These are phyloP conservation scores for Gulo gulo DNA, from an alignment of 2,113 vertebrate species.

Conservation along the genomic window DNA sequence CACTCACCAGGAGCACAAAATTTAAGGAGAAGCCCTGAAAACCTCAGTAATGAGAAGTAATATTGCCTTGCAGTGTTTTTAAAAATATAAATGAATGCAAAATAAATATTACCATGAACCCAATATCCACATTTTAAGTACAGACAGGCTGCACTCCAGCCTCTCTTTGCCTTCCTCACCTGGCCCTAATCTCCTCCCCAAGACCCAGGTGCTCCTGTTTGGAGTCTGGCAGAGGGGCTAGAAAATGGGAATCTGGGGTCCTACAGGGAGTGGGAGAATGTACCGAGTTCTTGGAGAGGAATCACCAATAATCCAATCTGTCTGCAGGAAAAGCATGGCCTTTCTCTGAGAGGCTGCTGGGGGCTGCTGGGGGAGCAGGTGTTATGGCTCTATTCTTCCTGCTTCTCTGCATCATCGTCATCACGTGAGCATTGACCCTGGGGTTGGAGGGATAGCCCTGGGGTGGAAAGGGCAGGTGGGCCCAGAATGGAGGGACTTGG, in stretches of 20 bases:
- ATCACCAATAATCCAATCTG: not conserved
- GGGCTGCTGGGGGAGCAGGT: fast-evolving
- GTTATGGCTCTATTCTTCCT: not conserved
- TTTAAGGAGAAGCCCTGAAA: not conserved
- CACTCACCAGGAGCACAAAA: not conserved
- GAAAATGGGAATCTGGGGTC: not conserved
- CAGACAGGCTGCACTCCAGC: not conserved
- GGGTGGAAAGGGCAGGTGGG: not conserved
- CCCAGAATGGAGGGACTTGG: not conserved
- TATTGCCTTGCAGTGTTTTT: not conserved
- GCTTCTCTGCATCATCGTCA: not conserved
- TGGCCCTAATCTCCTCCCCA: no score
- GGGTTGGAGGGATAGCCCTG: no score
- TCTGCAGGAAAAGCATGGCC: not conserved
- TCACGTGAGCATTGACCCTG: not conserved
- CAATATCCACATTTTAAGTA: not conserved
- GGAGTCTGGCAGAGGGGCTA: not conserved
- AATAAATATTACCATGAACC: not conserved
- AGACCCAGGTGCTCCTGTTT: not conserved
- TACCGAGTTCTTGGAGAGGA: no score
- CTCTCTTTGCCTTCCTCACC: fast-evolving
- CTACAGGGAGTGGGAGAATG: not conserved
- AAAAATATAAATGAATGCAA: not conserved
- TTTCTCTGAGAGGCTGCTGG: not conserved
- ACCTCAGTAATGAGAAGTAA: not conserved